Evolutionary conservation across 2,888 invertebrate species (phyloP).

Genomic region (Sphaerophoria taeniata): DNA sequence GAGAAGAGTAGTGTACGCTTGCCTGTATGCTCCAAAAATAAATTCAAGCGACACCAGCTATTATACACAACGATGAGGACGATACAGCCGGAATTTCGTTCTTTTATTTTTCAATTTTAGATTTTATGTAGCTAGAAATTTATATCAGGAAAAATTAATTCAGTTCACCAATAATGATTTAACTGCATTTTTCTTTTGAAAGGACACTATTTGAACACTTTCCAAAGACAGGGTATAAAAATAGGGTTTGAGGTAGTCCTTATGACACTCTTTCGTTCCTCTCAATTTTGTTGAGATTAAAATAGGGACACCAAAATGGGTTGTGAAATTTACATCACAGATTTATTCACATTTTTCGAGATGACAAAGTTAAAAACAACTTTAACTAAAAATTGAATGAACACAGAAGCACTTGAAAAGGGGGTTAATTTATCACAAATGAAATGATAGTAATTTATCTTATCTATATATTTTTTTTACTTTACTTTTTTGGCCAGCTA

Average conservation of each 20-base stretch:
- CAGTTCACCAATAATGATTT: conserved; percentile 8
- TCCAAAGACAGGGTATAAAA: background rate
- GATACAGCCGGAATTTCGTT: conserved; percentile 22
- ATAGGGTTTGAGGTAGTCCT: background rate
- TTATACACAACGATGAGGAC: conserved; percentile 9
- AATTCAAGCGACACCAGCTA: conserved; percentile 58
- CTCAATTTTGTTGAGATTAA: background rate
- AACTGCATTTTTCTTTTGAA: background rate
- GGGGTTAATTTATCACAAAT: conserved; percentile 12
- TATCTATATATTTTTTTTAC: conserved; percentile 35
- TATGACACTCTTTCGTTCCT: background rate
- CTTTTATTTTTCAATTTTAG: background rate
- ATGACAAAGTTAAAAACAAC: background rate
- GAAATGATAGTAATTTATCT: conserved; percentile 19
- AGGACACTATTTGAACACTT: background rate
- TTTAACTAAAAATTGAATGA: background rate
- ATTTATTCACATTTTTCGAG: background rate
- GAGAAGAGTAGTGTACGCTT: conserved; percentile 43
- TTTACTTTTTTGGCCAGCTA: conserved; percentile 70
- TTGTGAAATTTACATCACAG: conserved; percentile 23
- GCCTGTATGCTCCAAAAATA: conserved; percentile 66
- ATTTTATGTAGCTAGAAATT: background rate
- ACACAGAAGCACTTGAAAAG: background rate
- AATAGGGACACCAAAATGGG: background rate
- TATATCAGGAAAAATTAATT: conserved; percentile 21